phyloP scores from a whole-genome alignment of 2,888 invertebrate species.

The Syritta pipiens region DNA sequence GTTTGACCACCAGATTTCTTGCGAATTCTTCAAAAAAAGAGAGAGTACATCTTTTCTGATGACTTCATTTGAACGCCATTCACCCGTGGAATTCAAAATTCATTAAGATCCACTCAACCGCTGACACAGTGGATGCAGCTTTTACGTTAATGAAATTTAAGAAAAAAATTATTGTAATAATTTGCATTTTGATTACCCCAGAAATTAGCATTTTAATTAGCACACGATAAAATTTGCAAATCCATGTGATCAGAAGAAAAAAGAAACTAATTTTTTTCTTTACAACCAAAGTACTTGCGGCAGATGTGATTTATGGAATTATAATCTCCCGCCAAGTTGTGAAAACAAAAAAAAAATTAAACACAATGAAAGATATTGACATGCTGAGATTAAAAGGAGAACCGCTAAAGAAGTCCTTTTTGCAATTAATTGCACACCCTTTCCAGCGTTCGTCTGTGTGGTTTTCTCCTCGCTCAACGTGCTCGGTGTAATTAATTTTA shows the following conservation, averaged over 20 bases:
- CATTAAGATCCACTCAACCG: too few species aligned
- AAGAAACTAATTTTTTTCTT: constrained; percentile 1
- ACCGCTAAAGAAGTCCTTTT: constrained; percentile 5
- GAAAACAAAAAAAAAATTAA: constrained; percentile 79
- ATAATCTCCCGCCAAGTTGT: constrained; percentile 88
- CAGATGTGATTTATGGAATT: constrained; percentile 49
- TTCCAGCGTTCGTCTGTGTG: background rate
- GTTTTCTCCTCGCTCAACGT: constrained; percentile 63
- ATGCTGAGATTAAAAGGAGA: constrained; percentile 6
- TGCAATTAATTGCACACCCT: constrained; percentile 47
- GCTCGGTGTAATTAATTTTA: constrained; percentile 63
- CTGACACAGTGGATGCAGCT: too few species aligned
- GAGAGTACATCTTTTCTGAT: too few species aligned
- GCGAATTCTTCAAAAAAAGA: too few species aligned
- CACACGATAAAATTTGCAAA: background rate
- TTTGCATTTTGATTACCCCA: too few species aligned
- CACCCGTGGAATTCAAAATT: too few species aligned
- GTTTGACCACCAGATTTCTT: too few species aligned
- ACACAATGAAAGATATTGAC: too few species aligned
- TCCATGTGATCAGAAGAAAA: background rate
- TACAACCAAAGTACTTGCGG: background rate
- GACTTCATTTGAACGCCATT: too few species aligned
- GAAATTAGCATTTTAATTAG: constrained; percentile 52
- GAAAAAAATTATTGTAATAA: too few species aligned
- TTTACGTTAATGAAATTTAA: too few species aligned